Base-by-base conservation (phyloP, 2,113 vertebrate genomes). In the Cyanoramphus novaezelandiae region DNA sequence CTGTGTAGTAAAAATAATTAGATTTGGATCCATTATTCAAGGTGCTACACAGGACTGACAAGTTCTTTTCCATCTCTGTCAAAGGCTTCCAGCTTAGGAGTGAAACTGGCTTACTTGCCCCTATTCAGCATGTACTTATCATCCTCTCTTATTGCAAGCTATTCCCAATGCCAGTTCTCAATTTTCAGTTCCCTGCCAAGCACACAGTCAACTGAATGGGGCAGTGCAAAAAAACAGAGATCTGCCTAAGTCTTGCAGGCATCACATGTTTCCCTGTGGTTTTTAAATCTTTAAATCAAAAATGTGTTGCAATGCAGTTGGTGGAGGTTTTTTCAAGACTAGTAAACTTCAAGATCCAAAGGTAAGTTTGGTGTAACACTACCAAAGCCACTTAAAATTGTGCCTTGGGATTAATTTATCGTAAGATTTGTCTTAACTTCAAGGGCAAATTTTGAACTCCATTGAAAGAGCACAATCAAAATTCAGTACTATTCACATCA, bases 221-320 rank as follows among this genome's bases (percentile, higher is more conserved):
- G 21, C 28, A 67, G 21, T 46, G 12, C 17, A 74, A 71, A 92
- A 82, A 39, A 5, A 1, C 5, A 12, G 81, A 69, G 24, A 13
- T 39, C 10, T 84, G 83, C 17, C 14, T n/a, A 70, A 86, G 11
- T 68, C n/a, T 90, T 78, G 41, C 41, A 81, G 57, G 11, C 21
- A 75, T 41, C 55, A 84, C 39, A 60, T 1, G 1, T 69, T 89
- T 86, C 37, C 11, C 27, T 70, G 23, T 67, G 29, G 7, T 86
- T 81, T 83, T 82, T 10, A 74, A 69, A 69, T 52, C 63, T 41
- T 62, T 27, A n/a, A 77, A 77, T 13, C 1, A 39, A 86, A 76
- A 94, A 39, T 9, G n/a, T 24, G 5, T 47, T 77, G 35, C 37
- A 24, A 44, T 52, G 44, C 17, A 62, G n/a, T 33, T 0, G 0